A percentile compares a stretch with the other conserved stretches of the same genome.
phyloP scores from a whole-genome alignment of 2,888 invertebrate species.

The Drosophila prolongata region DNA sequence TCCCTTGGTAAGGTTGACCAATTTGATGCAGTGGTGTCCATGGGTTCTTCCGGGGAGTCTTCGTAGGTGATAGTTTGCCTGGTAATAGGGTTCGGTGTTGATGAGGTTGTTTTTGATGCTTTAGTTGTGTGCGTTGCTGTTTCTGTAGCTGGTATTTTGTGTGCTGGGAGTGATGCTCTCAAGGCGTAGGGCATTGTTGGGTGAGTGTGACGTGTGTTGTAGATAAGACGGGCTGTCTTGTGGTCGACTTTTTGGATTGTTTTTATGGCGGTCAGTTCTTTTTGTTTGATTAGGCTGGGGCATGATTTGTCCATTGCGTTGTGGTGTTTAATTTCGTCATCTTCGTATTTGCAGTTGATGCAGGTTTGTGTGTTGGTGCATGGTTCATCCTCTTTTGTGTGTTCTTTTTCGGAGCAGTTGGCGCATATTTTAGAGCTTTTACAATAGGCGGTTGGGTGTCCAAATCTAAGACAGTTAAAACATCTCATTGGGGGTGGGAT shows the following conservation, averaged over 20 bases:
- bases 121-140: slow-evolving; percentile 5
- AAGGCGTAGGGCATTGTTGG: not conserved
- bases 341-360: no score
- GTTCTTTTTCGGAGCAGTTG: no score
- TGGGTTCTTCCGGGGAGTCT: not conserved
- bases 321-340: slow-evolving; percentile 1
- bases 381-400: no score
- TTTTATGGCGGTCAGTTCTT: not conserved
- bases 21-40: slow-evolving; percentile 8
- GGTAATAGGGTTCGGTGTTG: not conserved
- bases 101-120: slow-evolving; percentile 3
- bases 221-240: slow-evolving; percentile 4
- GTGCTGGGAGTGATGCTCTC: not conserved
- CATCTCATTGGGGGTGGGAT: slow-evolving; percentile 5
- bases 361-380: no score
- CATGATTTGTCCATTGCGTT: slow-evolving; percentile 12
- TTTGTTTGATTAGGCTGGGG: slow-evolving; percentile 11
- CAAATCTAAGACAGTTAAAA: slow-evolving; percentile 1
- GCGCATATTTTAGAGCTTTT: not conserved
- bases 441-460: slow-evolving; percentile 2
- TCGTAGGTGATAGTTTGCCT: slow-evolving; percentile 1
- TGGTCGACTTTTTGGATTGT: not conserved
- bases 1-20: no score
- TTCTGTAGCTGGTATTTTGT: slow-evolving; percentile 1
- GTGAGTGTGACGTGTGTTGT: slow-evolving; percentile 6